A percentile compares a stretch with the other conserved stretches of the same genome.
These are phyloP conservation scores for Crotalus tigris DNA, from an alignment of 2,113 vertebrate species.

Conservation along the genomic window DNA sequence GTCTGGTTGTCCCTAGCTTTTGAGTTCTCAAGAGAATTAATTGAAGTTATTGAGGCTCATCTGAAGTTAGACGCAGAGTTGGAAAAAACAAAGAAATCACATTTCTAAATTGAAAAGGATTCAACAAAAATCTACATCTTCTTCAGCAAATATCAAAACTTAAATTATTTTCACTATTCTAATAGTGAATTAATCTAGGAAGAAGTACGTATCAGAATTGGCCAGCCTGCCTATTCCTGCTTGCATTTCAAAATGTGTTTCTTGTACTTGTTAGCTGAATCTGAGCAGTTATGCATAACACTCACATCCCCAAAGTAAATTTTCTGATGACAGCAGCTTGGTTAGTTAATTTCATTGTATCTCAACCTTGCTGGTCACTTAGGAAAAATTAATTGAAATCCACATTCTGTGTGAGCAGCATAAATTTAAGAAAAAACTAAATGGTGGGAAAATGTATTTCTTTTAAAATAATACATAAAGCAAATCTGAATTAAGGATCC, in stretches of 20 bases:
- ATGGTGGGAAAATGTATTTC: background rate
- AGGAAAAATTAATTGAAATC: slow-evolving; percentile 31
- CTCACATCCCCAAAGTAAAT: slow-evolving; percentile 32
- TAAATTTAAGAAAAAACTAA: slow-evolving; percentile 1
- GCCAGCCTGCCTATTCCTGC: background rate
- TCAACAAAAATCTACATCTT: slow-evolving; percentile 13
- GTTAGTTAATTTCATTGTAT: slow-evolving; percentile 32
- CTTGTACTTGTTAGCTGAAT: slow-evolving; percentile 1
- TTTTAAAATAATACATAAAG: slow-evolving; percentile 13
- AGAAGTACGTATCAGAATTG: background rate
- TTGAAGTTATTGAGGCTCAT: background rate
- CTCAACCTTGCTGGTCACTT: slow-evolving; percentile 27
- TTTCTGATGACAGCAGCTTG: slow-evolving; percentile 26
- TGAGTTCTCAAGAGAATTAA: background rate
- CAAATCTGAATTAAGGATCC: slow-evolving; percentile 23
- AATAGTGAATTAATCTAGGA: slow-evolving; percentile 10
- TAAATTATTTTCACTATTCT: slow-evolving; percentile 25
- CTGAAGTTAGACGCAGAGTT: background rate
- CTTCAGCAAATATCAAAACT: slow-evolving; percentile 18
- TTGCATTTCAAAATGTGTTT: slow-evolving; percentile 9
- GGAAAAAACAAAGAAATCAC: background rate
- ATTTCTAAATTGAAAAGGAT: slow-evolving; percentile 6
- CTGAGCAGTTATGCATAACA: slow-evolving; percentile 11
- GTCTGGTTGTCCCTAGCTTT: background rate
- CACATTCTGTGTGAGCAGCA: slow-evolving; percentile 18